Evolutionary conservation across 1,140 invertebrate genomes (phyloP), one percentile per base, ranked within the genome.

Genomic region (Aleiodes sp.): DNA sequence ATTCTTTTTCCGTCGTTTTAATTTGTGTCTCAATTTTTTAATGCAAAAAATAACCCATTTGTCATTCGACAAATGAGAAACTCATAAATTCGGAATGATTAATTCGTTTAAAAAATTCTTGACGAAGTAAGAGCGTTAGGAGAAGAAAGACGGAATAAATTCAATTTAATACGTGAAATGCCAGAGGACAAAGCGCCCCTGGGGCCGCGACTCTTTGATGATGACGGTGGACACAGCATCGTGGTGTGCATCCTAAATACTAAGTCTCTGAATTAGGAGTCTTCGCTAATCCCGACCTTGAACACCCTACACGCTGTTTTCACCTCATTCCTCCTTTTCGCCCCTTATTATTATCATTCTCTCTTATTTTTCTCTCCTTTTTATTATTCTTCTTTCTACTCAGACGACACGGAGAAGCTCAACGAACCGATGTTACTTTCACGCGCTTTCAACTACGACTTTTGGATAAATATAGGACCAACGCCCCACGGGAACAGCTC

Each of bases 401-500:
- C 41, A 14, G 16, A 24, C n/a, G n/a, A 52, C 46, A 52, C 21
- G 19, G 26, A 52, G 46, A 52, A 52, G 46, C 46, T 21, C 16
- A 52, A 52, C 46, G 46, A 52, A 52, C 16, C 46, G 21, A 52
- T 52, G 46, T 52, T 52, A 52, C 46, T 52, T 52, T 52, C 46
- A 52, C 46, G n/a, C n/a, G 46, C 46, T 52, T 24, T 16, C 21
- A 39, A 37, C 33, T 19, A 37, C 61, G 61, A 63, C 61, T 29
- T 35, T 31, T n/a, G 37, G 61, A 63, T 63, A 63, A 63, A 63
- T 63, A 63, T 63, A 63, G 61, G 29, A 63, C 29, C 16, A 41
- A 26, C 19, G 61, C 61, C 61, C 61, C 61, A 63, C 61, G 61
- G 61, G 61, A 63, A 63, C 61, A 63, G 21, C 61, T 63, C 61